phyloP scores from a whole-genome alignment of 2,888 invertebrate genomes.

The Lasioglossum malachurum region DNA sequence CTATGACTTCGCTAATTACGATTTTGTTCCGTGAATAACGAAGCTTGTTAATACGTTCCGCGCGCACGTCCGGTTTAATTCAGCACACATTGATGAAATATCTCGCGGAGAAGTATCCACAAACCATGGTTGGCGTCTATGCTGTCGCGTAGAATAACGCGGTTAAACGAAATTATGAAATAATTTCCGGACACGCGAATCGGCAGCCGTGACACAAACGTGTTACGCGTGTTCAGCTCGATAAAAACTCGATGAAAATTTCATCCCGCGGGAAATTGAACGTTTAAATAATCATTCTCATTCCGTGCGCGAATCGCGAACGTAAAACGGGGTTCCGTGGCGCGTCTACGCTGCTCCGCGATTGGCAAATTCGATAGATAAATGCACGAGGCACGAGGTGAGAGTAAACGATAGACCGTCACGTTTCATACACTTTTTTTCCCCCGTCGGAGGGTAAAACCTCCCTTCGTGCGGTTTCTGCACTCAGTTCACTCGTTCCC shows the following conservation, averaged over 20 bases:
- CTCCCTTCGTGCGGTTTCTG: constrained; percentile 40
- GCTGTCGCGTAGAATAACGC: not conserved
- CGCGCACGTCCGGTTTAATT: not conserved
- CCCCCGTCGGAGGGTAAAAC: not conserved
- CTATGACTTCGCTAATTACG: not conserved
- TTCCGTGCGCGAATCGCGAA: too few relatives aligned
- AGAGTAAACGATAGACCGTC: not conserved
- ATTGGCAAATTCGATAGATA: constrained; percentile 1
- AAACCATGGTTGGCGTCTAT: not conserved
- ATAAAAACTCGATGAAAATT: not conserved
- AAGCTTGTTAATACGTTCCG: not conserved
- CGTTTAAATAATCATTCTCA: not conserved
- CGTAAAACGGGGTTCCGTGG: not conserved
- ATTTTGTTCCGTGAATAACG: not conserved
- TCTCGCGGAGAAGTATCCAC: not conserved
- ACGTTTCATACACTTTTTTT: constrained; percentile 21
- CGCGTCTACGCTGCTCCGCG: not conserved
- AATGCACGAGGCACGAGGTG: not conserved
- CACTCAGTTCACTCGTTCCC: constrained; percentile 33
- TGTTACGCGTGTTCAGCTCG: not conserved
- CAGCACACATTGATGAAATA: not conserved
- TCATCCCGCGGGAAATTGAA: not conserved
- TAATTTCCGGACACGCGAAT: not conserved
- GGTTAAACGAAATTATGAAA: not conserved
- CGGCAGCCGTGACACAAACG: not conserved